A percentile compares a stretch with the other conserved stretches of the same genome.
These are phyloP conservation scores for Ganaspis brasiliensis DNA, from an alignment of 2,888 invertebrate species.

Conservation along the genomic window DNA sequence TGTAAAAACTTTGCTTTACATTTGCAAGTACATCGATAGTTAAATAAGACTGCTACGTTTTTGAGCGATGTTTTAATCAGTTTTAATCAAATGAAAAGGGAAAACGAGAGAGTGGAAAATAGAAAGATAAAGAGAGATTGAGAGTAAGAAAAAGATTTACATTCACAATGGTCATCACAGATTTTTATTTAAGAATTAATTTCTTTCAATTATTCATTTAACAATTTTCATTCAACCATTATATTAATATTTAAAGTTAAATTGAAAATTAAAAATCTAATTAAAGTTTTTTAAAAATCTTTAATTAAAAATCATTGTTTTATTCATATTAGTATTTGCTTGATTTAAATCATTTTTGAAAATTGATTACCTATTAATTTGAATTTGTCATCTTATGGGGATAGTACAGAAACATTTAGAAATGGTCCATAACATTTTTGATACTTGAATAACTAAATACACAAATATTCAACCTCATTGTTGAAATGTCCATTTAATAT, in stretches of 20 bases:
- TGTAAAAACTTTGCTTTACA: conserved; percentile 17
- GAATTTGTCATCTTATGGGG: too few relatives aligned
- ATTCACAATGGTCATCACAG: conserved; percentile 9
- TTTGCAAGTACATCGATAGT: conserved; percentile 34
- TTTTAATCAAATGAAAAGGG: neutral
- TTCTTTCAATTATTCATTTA: neutral
- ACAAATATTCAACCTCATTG: conserved; percentile 4
- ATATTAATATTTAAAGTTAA: neutral
- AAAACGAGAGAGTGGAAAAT: conserved; percentile 27
- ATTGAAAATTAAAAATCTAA: too few relatives aligned
- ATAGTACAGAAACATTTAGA: neutral
- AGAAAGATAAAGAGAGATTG: conserved; percentile 26
- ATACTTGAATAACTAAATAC: neutral
- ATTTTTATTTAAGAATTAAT: neutral
- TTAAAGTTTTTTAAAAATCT: too few relatives aligned
- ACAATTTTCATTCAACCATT: neutral
- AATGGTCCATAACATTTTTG: neutral
- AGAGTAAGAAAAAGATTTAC: conserved; percentile 19
- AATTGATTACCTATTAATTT: too few relatives aligned
- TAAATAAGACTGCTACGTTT: conserved; percentile 21
- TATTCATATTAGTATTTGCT: too few relatives aligned
- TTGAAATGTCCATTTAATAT: neutral
- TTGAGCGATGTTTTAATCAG: conserved; percentile 20
- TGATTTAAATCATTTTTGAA: too few relatives aligned
- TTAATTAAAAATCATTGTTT: conserved; percentile 7